Conservation (phyloP, 2,113 vertebrate species). For the Oxyura jamaicensis region DNA sequence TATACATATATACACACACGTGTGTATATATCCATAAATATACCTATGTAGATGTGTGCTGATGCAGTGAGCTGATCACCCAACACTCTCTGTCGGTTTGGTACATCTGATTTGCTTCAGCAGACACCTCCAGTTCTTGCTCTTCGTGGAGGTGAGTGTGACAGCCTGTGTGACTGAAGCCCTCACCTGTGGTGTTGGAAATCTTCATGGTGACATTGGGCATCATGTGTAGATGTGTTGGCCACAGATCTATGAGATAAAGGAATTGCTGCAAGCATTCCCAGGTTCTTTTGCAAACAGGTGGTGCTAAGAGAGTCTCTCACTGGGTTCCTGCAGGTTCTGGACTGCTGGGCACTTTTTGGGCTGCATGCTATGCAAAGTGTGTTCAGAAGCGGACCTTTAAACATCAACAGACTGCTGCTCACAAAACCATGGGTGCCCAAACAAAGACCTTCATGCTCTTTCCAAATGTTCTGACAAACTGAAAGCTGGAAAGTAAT, state of each 20-base stretch:
- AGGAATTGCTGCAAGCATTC: neutral
- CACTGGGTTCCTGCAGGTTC: neutral
- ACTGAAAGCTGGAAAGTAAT: neutral
- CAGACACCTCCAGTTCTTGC: neutral
- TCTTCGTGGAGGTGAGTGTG: neutral
- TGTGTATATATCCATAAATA: too few species aligned
- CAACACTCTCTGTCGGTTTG: neutral
- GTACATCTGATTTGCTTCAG: neutral
- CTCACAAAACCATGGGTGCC: neutral
- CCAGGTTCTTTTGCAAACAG: neutral
- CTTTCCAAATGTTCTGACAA: neutral
- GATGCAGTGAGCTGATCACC: neutral
- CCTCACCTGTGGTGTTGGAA: neutral
- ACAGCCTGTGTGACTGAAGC: neutral
- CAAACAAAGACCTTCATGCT: neutral
- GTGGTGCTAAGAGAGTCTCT: neutral
- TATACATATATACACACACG: too few species aligned
- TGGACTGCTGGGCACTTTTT: neutral
- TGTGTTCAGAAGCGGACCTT: neutral
- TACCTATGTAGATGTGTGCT: too few species aligned
- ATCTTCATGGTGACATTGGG: neutral
- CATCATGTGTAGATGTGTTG: neutral
- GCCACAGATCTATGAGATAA: neutral
- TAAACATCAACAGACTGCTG: neutral
- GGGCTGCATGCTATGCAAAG: accelerated